Evolutionary conservation across 2,797 vertebrate species (phyloP), one percentile per base, ranked within the genome.

Genomic region (Lophius americanus): DNA sequence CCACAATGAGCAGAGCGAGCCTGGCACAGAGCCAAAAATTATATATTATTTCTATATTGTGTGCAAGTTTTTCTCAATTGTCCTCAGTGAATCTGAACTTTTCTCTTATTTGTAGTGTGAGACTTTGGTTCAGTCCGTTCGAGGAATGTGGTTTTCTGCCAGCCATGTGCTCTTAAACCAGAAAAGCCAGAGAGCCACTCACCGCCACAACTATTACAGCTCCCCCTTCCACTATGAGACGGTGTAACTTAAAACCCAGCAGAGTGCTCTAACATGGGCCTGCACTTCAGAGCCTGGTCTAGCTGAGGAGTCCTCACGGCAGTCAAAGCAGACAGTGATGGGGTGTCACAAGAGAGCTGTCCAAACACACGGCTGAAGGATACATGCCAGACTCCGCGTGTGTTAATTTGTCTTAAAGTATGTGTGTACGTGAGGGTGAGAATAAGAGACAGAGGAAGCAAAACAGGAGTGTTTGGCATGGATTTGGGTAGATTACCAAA

Each of bases 161-260:
- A 89, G 81, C 78, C 81, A 87, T 78, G 87, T 87, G 88, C 74
- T 82, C 68, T 54, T 33, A 49, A 57, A 88, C 68, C 66, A 73
- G 72, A 78, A 79, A 79, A 76, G 71, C 68, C 64, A 75, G 75
- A 69, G 48, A 60, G 69, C 66, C 77, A 76, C 73, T 78, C 61
- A 44, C 72, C 23, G 14, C 68, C 74, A 65, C 75, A 76, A 82
- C 65, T 71, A 78, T 84, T 76, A 72, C 53, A 13, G 55, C 64
- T 68, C 70, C 67, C 56, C 58, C 6, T 51, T 61, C 33, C 54
- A 48, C 59, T 57, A 3, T 38, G 71, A 73, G 67, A 65, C 64
- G 3, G 65, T 70, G 88, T 77, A 89, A 90, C 81, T 43, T 78
- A 79, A 90, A 82, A 84, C 88, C 76, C 60, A 36, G 62, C 75